Conservation (phyloP, 1,140 invertebrate species). For the Lepeophtheirus salmonis region DNA sequence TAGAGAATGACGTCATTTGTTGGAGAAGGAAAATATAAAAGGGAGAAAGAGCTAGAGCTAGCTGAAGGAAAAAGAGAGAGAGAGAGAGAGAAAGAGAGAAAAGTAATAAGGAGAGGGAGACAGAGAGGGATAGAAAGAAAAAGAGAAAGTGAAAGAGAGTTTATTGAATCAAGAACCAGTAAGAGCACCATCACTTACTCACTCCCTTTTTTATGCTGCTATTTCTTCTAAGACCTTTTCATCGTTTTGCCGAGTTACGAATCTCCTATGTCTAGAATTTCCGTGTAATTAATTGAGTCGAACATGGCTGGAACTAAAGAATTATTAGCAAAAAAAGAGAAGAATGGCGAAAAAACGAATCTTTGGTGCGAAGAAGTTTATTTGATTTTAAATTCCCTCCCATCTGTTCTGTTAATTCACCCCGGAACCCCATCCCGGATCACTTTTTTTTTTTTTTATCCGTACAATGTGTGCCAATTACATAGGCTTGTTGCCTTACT, state of each 20-base stretch:
- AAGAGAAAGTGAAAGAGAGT: neutral
- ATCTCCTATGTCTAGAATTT: neutral
- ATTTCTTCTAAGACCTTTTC: no score
- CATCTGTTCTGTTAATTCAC: no score
- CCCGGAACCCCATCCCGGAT: no score
- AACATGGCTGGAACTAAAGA: neutral
- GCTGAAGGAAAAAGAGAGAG: neutral
- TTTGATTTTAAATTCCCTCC: no score
- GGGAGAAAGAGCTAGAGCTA: neutral
- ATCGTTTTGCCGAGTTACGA: no score
- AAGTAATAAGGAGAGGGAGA: neutral
- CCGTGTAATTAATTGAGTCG: conserved; percentile 5
- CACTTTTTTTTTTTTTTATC: no score
- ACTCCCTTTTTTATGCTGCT: neutral
- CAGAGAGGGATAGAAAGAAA: neutral
- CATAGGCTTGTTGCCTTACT: no score
- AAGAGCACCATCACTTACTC: neutral
- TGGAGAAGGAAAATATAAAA: neutral
- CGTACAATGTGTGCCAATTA: no score
- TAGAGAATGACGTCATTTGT: no score
- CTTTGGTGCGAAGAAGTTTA: neutral
- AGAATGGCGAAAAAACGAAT: neutral
- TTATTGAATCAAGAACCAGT: neutral
- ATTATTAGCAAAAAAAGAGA: neutral
- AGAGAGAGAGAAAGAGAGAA: neutral